These are phyloP conservation scores for Zelostemma sp. DNA, from an alignment of 1,140 invertebrate genomes.

Conservation along the genomic window DNA sequence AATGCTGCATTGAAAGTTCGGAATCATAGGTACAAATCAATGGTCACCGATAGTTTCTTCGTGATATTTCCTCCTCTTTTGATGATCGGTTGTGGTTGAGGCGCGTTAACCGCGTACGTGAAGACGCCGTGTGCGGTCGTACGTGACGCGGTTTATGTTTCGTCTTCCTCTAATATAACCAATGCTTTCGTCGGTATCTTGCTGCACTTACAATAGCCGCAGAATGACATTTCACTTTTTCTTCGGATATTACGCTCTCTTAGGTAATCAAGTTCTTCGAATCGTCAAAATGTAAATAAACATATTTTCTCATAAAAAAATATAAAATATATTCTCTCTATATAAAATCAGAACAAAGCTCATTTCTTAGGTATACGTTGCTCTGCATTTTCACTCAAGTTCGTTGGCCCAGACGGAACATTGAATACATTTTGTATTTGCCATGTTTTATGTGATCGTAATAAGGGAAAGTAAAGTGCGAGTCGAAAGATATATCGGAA, in stretches of 20 bases:
- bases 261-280: background rate
- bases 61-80: constrained; percentile 24
- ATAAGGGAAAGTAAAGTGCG: no score
- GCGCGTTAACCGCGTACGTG: constrained; percentile 37
- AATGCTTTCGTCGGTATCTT: background rate
- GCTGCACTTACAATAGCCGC: constrained; percentile 1
- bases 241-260: background rate
- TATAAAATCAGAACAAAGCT: background rate
- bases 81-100: constrained; percentile 23
- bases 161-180: constrained; percentile 16
- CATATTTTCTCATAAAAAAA: no score
- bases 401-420: no score
- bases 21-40: constrained; percentile 5
- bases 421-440: no score
- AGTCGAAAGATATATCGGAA: background rate
- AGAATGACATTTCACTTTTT: constrained; percentile 8
- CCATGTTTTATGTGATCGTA: background rate
- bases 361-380: no score
- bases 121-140: constrained; percentile 42
- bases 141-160: constrained; percentile 56
- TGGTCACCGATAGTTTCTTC: constrained; percentile 8
- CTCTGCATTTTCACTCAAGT: no score
- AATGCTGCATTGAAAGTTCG: constrained; percentile 8
- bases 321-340: no score
- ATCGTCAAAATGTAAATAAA: background rate